A percentile compares a stretch with the other conserved stretches of the same genome.
These are phyloP conservation scores for Rhinatrema bivittatum DNA, from an alignment of 2,797 vertebrate species.

Conservation along the genomic window DNA sequence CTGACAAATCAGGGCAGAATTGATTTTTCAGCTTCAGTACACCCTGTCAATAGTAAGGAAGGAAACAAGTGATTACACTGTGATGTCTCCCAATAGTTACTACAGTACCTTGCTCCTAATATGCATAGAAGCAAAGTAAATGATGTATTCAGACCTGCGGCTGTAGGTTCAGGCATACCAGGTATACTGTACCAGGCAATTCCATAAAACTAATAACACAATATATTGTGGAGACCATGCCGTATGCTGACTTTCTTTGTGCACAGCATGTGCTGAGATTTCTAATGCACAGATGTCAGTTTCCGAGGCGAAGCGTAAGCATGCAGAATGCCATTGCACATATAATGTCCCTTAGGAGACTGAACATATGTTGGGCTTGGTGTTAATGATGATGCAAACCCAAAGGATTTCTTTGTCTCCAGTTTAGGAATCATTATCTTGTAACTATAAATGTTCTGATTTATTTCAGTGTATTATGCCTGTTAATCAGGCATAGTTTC, in stretches of 20 bases:
- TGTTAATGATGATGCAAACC: neutral
- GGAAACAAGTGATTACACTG: neutral
- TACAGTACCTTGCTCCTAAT: neutral
- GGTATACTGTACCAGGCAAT: neutral
- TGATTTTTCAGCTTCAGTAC: neutral
- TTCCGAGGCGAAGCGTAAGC: too few relatives aligned
- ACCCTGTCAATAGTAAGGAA: neutral
- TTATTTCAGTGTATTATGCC: neutral
- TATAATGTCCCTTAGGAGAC: too few relatives aligned
- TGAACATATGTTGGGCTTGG: neutral
- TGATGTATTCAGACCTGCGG: slow-evolving; percentile 3
- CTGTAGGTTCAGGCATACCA: slow-evolving; percentile 22
- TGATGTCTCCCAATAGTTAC: neutral
- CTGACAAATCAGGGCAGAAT: neutral
- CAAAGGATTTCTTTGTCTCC: neutral
- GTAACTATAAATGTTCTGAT: neutral
- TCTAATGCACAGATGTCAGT: neutral
- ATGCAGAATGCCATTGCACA: too few relatives aligned
- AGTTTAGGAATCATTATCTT: neutral
- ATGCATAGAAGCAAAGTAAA: slow-evolving; percentile 2
- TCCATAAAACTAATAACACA: slow-evolving; percentile 15
- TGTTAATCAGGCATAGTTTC: too few relatives aligned
- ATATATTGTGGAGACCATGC: slow-evolving; percentile 23
- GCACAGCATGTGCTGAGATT: neutral
- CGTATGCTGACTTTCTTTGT: neutral